Conservation (phyloP, 2,797 vertebrate genomes). For the Spinibarbus caldwelli region DNA sequence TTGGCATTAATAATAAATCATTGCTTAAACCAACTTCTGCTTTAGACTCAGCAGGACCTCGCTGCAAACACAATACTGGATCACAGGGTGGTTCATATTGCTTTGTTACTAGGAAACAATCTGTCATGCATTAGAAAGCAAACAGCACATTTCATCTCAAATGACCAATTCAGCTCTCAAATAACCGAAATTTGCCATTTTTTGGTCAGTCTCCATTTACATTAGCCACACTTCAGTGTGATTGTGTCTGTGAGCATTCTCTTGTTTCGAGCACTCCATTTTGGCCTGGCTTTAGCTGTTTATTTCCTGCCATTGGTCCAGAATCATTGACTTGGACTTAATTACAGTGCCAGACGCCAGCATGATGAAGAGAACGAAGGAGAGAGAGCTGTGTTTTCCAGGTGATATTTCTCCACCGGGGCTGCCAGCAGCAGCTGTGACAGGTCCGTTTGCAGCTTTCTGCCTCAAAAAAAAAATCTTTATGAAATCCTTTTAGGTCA, state of each 20-base stretch:
- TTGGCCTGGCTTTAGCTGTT: constrained; percentile 95
- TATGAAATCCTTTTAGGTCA: constrained; percentile 98
- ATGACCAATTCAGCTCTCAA: constrained; percentile 56
- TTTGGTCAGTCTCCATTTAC: constrained; percentile 28
- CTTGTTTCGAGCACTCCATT: constrained; percentile 50
- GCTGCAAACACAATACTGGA: constrained; percentile 77
- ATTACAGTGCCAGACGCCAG: constrained; percentile 99
- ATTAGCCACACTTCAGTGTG: constrained; percentile 39
- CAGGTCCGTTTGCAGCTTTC: constrained; percentile 78
- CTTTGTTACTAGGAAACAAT: constrained; percentile 84
- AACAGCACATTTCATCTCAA: constrained; percentile 75
- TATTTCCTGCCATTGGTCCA: constrained; percentile 97
- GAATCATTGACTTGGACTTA: constrained; percentile 99
- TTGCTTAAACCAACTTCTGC: constrained; percentile 84
- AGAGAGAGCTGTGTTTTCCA: constrained; percentile 96
- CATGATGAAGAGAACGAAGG: constrained; percentile 95
- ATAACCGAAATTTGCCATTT: constrained; percentile 42
- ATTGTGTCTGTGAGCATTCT: constrained; percentile 45
- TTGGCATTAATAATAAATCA: constrained; percentile 87
- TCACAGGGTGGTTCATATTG: constrained; percentile 82
- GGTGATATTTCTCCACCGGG: constrained; percentile 98
- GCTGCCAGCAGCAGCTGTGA: constrained; percentile 99
- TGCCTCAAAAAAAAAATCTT: constrained; percentile 87
- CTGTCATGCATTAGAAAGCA: constrained; percentile 81
- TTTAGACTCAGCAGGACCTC: constrained; percentile 80